Conservation (phyloP, 2,888 invertebrate species). For the Luperina nickerlii region DNA sequence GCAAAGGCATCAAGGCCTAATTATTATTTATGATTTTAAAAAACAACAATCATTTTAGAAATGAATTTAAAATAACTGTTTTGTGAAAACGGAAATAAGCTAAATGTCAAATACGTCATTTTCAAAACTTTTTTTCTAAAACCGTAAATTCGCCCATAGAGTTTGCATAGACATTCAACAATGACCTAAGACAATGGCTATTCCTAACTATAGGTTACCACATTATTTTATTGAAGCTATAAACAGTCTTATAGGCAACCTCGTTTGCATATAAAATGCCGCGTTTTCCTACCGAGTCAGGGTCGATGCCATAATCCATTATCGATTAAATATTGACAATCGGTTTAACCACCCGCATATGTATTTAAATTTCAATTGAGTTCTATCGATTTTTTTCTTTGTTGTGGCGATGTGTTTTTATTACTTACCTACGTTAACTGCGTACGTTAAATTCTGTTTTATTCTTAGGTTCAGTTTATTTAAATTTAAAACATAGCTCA, state of each 20-base stretch:
- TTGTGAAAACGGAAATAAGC: not conserved
- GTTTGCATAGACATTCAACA: not conserved
- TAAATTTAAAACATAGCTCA: not conserved
- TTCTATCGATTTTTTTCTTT: conserved; percentile 17
- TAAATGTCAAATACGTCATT: not conserved
- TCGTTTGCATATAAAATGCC: conserved; percentile 42
- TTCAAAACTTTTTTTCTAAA: not conserved
- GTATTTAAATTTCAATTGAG: conserved; percentile 31
- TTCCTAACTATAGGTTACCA: not conserved
- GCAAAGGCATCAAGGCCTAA: too few relatives aligned
- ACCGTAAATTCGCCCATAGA: not conserved
- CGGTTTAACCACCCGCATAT: conserved; percentile 55
- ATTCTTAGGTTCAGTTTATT: not conserved
- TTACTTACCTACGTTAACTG: not conserved
- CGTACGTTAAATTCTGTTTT: not conserved
- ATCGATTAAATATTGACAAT: conserved; percentile 39
- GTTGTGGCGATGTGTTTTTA: not conserved
- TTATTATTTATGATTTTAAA: not conserved
- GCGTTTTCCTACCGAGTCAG: conserved; percentile 37
- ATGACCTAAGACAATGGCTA: not conserved
- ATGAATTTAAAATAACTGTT: not conserved
- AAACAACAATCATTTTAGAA: not conserved
- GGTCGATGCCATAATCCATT: conserved; percentile 33
- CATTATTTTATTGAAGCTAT: not conserved
- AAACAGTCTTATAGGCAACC: not conserved